Conservation (phyloP, 2,888 invertebrate species). For the Eupsilia transversa region DNA sequence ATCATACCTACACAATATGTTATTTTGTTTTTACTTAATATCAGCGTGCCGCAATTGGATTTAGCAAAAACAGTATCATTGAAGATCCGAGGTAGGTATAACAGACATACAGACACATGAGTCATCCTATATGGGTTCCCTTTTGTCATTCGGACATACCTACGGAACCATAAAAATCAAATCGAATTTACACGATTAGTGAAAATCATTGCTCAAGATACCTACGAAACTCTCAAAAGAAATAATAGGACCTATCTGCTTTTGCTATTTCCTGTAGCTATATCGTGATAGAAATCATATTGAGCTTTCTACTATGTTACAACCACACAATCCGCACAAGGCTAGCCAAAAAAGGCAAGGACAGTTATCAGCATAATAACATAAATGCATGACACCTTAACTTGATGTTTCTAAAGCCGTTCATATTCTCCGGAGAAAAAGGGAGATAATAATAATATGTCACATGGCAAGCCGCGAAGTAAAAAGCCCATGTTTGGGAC, state of each 20-base stretch:
- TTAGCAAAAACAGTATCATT: not conserved
- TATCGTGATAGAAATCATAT: not conserved
- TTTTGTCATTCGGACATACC: too few relatives aligned
- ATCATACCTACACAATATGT: not conserved
- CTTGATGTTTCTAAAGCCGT: slow-evolving; percentile 34
- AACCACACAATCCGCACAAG: slow-evolving; percentile 24
- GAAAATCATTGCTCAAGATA: not conserved
- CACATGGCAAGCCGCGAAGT: slow-evolving; percentile 40
- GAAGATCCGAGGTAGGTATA: not conserved
- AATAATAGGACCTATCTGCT: not conserved
- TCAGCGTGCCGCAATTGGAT: not conserved
- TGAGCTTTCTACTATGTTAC: not conserved
- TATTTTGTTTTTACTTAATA: not conserved
- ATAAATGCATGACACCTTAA: slow-evolving; percentile 48
- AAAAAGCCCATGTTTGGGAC: slow-evolving; percentile 56
- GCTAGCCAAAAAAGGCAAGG: slow-evolving; percentile 32
- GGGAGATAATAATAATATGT: slow-evolving; percentile 62
- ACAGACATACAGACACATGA: too few relatives aligned
- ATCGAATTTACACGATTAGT: not conserved
- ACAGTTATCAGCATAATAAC: slow-evolving; percentile 50
- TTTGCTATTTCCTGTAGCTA: not conserved
- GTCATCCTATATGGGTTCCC: too few relatives aligned
- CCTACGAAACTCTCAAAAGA: not conserved
- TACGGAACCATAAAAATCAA: not conserved
- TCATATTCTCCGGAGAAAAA: slow-evolving; percentile 41